These are phyloP conservation scores for Euglossa dilemma DNA, from an alignment of 1,140 invertebrate species.

Conservation along the genomic window DNA sequence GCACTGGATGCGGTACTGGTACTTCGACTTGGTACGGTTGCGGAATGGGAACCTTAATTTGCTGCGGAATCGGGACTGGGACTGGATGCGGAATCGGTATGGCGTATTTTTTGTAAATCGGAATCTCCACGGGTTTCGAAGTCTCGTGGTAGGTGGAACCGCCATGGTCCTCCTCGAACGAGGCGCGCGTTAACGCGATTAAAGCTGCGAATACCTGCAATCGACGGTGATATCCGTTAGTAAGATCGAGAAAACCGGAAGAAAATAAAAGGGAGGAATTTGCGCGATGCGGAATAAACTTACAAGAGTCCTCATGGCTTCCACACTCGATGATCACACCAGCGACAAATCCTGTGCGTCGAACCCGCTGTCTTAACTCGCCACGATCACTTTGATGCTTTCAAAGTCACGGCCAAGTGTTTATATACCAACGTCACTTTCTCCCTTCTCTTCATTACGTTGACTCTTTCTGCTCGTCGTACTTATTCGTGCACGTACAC, in stretches of 20 bases:
- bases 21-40: constrained; percentile 89
- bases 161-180: constrained; percentile 72
- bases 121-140: constrained; percentile 87
- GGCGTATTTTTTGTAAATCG: constrained; percentile 89
- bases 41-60: constrained; percentile 88
- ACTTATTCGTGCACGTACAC: constrained; percentile 23
- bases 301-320: constrained; percentile 75
- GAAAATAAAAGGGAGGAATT: too few species aligned
- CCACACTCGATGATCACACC: constrained; percentile 49
- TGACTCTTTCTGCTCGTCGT: constrained; percentile 39
- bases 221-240: background rate
- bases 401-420: constrained; percentile 81
- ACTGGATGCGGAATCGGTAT: constrained; percentile 89
- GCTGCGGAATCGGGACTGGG: constrained; percentile 88
- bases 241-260: background rate
- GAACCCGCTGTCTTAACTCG: constrained; percentile 39
- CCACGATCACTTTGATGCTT: constrained; percentile 72
- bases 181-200: constrained; percentile 64
- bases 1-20: constrained; percentile 87
- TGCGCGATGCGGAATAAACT: constrained; percentile 57
- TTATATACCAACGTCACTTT: constrained; percentile 81
- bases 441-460: constrained; percentile 78
- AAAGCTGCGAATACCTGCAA: constrained; percentile 71
- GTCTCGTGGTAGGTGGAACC: constrained; percentile 76
- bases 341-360: constrained; percentile 15